A percentile compares a stretch with the other conserved stretches of the same genome.
Conservation (phyloP, 2,888 invertebrate genomes). For the Dyspetes luteomarginatus region DNA sequence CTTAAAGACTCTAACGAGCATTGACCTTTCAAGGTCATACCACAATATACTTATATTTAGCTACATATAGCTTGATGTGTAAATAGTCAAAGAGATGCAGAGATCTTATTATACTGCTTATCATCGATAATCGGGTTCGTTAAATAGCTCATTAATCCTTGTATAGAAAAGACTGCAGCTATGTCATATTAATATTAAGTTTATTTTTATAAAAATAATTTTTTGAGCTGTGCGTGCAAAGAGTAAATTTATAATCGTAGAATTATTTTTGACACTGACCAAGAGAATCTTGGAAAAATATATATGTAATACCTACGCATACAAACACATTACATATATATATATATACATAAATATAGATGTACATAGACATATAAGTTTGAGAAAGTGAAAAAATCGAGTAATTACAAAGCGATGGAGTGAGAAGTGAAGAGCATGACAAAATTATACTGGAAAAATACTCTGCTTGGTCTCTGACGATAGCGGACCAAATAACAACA, state of each 20-base stretch:
- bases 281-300: constrained; percentile 1
- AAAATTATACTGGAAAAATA: constrained; percentile 28
- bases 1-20: constrained; percentile 33
- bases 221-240: background rate
- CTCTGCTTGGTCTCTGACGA: background rate
- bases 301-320: background rate
- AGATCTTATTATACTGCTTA: constrained; percentile 35
- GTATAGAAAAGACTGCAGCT: constrained; percentile 50
- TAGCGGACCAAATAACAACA: constrained; percentile 19
- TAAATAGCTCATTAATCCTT: background rate
- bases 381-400: background rate
- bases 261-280: constrained; percentile 22
- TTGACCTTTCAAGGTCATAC: constrained; percentile 26
- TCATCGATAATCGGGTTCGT: constrained; percentile 21
- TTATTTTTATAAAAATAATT: background rate
- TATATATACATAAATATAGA: background rate
- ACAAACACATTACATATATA: background rate
- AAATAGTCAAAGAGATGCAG: constrained; percentile 47
- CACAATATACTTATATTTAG: constrained; percentile 24
- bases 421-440: background rate
- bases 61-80: constrained; percentile 31
- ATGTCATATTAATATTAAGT: constrained; percentile 6
- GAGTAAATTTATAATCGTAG: background rate
- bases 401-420: background rate
- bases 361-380: background rate